Evolutionary conservation across 2,797 vertebrate genomes (phyloP), one percentile per base, ranked within the genome.

Genomic region (Chelidonichthys spinosus): DNA sequence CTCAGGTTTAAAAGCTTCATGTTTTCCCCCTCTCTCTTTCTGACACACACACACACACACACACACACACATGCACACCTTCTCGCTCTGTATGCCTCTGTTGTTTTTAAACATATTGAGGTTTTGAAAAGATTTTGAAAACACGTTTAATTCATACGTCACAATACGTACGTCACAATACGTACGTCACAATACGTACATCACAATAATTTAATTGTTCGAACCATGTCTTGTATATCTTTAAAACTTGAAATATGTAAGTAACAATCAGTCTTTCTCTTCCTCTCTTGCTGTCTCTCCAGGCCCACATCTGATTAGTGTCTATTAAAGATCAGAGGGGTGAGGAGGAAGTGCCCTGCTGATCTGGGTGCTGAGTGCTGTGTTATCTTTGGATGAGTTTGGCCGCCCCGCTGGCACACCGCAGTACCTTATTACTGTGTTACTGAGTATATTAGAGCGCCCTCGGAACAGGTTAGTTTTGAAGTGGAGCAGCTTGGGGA

Each of bases 311-410:
- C 92, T 95, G 95, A 96, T 96, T 93, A 94, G 94, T 95, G 95
- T 95, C 93, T 94, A 94, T 95, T 94, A 96, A 95, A 95, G 94
- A 96, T 96, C 94, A 95, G 91, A 97, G 93, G 90, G 81, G 86
- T 86, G 39, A 71, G 77, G 91, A 94, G 96, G 96, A 97, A 96
- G 96, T 95, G 93, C 91, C 95, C 95, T 87, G 94, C 95, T 95
- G 96, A 91, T 95, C 86, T 84, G 85, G 92, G 94, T 92, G 95
- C 94, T 94, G 90, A 91, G 93, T 90, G 91, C 81, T 74, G 91
- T 96, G 96, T 97, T 97, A 93, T 96, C 95, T 96, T 97, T 97
- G 96, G 96, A 96, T 91, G 92, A 92, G 91, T 93, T 92, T 91
- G 90, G 91, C 79, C 83, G 90, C 94, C 95, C 95, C 91, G 90